Conservation (phyloP, 2,113 vertebrate species). For the Terrapene triunguis region DNA sequence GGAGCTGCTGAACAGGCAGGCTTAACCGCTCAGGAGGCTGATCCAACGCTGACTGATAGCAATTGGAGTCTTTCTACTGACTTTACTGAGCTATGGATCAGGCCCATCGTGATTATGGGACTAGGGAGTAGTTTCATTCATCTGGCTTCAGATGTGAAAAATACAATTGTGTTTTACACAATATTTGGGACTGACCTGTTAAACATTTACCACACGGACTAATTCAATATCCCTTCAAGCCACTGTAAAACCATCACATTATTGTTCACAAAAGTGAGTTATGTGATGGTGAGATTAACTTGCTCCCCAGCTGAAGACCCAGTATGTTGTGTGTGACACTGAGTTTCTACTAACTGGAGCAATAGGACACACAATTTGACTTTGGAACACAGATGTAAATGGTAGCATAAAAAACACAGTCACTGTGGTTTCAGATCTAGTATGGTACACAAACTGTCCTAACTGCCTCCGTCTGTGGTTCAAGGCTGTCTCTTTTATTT, state of each 20-base stretch:
- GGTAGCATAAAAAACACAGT: not conserved
- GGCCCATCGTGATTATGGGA: not conserved
- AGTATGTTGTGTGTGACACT: too few relatives aligned
- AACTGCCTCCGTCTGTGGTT: not conserved
- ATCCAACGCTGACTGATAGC: not conserved
- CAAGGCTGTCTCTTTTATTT: not conserved
- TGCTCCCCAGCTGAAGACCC: not conserved
- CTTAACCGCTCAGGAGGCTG: not conserved
- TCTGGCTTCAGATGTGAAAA: not conserved
- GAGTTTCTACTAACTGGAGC: not conserved
- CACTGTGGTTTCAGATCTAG: not conserved
- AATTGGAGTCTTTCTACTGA: not conserved
- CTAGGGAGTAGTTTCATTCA: not conserved
- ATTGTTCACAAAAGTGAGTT: not conserved
- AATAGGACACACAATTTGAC: not conserved
- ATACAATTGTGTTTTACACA: not conserved
- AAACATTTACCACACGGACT: not conserved
- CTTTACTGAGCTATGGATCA: not conserved
- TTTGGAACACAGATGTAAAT: not conserved
- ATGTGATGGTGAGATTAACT: not conserved
- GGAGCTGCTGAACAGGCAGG: not conserved
- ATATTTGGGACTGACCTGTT: not conserved
- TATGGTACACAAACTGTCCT: not conserved
- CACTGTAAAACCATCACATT: not conserved
- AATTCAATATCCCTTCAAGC: not conserved